A percentile compares a stretch with the other conserved stretches of the same genome.
These are phyloP conservation scores for Takifugu flavidus DNA, from an alignment of 2,113 vertebrate species.

Conservation along the genomic window DNA sequence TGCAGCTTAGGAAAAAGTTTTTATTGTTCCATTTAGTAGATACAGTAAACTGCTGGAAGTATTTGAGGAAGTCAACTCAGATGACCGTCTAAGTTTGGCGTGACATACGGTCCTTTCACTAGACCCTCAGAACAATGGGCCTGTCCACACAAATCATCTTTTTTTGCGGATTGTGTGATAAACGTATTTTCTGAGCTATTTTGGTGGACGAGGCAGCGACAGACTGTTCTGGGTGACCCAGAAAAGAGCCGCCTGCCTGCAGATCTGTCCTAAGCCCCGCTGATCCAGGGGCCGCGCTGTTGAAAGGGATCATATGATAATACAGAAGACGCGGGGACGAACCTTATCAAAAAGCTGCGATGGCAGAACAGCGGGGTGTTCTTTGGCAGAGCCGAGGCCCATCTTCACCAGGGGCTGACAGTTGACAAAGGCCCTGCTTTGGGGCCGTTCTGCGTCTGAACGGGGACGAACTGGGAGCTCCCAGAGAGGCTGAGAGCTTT, in stretches of 20 bases:
- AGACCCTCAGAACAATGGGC: no score
- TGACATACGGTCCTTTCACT: no score
- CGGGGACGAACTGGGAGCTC: slow-evolving; percentile 31
- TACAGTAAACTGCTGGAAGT: slow-evolving; percentile 16
- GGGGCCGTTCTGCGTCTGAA: slow-evolving; percentile 24
- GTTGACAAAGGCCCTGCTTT: slow-evolving; percentile 18
- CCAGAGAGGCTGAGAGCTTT: slow-evolving; percentile 32
- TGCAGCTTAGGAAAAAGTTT: slow-evolving; percentile 13
- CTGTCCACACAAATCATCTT: no score
- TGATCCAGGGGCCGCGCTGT: slow-evolving; percentile 55
- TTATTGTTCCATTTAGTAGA: slow-evolving; percentile 8
- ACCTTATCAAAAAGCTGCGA: not conserved
- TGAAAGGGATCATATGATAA: slow-evolving; percentile 59
- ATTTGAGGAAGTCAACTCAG: slow-evolving; percentile 10
- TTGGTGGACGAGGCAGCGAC: not conserved
- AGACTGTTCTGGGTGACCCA: slow-evolving; percentile 45
- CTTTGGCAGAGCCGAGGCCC: slow-evolving; percentile 24
- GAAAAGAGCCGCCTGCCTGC: slow-evolving; percentile 22
- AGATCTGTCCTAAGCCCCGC: slow-evolving; percentile 44
- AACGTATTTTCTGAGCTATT: no score
- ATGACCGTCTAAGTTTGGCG: not conserved
- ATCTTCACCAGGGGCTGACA: slow-evolving; percentile 13
- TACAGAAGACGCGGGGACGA: slow-evolving; percentile 27
- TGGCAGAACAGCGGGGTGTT: slow-evolving; percentile 17
- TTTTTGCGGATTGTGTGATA: no score